Evolutionary conservation across 2,888 invertebrate species (phyloP), one percentile per base, ranked within the genome.

Genomic region (Ecliptopera silaceata): DNA sequence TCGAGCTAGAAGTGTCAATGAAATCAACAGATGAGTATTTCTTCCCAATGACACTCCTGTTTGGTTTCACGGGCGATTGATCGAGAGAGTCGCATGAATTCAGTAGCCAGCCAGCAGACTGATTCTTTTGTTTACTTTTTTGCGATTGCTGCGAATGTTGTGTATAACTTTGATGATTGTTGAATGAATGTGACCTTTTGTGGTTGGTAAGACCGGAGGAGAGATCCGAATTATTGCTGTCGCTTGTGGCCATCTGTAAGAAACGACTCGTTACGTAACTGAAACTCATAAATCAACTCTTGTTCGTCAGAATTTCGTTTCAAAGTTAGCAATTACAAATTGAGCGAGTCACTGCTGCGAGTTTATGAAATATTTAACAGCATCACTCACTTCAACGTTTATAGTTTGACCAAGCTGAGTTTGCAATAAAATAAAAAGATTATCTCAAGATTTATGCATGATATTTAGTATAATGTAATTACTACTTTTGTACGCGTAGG

Each of bases 101-200:
- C 64, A 90, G 78, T 59, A 91, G 84, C 90, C 91, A 91, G 64
- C 86, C 86, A 57, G 85, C 87, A 17, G 92, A 91, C 81, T 92
- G 93, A 87, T 92, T 92, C 86, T 93, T 92, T 86, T 93, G 93
- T 88, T 93, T 93, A 82, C 85, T 92, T 88, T 91, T 92, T 80
- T 90, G 93, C 75, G 88, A 88, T 88, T 92, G 93, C 82, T 89
- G 93, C 69, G 87, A 77, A 79, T 93, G 93, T 80, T 94, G 94
- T 77, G 93, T 93, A 89, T 93, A 94, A 82, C 93, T 94, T 89
- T 93, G 93, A 84, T 94, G 94, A 84, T 94, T 94, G 86, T 94
- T 94, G 92, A 94, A 93, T 80, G 94, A 94, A 72, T 92, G 94
- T 91, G 92, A 94, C 92, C 92, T 92, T 93, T 92, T 94, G 92